phyloP scores from a whole-genome alignment of 2,797 vertebrate genomes.

The Darevskia mixta region DNA sequence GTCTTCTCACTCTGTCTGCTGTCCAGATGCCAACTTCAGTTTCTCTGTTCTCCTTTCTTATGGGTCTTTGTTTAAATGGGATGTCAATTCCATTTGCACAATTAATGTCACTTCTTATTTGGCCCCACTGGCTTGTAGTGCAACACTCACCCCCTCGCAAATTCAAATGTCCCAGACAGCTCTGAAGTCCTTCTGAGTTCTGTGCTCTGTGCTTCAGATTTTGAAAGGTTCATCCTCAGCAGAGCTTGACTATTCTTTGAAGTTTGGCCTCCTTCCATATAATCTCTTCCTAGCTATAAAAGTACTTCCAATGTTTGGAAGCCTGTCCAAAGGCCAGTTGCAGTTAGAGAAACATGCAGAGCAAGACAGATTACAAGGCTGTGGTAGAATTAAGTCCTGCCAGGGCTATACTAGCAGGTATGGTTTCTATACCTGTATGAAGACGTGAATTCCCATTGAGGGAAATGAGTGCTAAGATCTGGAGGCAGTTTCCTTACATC shows the following conservation, averaged over 20 bases:
- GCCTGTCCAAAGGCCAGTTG: neutral
- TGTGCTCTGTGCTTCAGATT: accelerated
- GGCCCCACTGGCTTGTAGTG: neutral
- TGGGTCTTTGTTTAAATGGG: neutral
- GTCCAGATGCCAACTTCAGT: no score
- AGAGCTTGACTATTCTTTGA: neutral
- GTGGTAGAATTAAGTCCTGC: neutral
- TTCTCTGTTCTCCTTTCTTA: no score
- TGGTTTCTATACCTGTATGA: neutral
- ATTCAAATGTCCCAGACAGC: neutral
- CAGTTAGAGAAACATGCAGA: neutral
- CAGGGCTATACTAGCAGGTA: neutral
- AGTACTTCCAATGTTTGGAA: neutral
- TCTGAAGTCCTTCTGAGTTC: neutral
- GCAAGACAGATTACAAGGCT: neutral
- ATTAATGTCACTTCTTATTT: neutral
- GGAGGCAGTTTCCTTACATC: neutral
- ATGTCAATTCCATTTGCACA: neutral
- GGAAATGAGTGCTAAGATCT: neutral
- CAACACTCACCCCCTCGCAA: neutral
- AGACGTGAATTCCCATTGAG: neutral
- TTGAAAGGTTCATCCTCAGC: neutral
- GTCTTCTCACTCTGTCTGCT: no score
- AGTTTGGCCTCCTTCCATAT: neutral
- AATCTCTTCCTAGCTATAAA: neutral